Percentiles rank a stretch among this genome's conserved stretches.
phyloP scores from a whole-genome alignment of 1,140 invertebrate species.

The Drosophila bifasciata region DNA sequence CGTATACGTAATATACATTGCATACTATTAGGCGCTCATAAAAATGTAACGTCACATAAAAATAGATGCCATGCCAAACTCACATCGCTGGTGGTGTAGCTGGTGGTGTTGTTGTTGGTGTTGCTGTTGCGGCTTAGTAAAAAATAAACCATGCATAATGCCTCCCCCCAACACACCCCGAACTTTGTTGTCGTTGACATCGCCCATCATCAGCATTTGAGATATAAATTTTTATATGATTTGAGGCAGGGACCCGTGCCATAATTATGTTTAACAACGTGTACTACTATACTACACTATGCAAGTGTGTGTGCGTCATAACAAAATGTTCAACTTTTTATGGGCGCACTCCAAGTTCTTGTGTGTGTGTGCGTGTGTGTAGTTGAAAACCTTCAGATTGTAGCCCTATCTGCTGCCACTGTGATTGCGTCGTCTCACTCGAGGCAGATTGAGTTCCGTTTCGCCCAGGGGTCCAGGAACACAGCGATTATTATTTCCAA shows the following conservation, averaged over 20 bases:
- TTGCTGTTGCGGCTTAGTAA: conserved; percentile 21
- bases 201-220: conserved; percentile 68
- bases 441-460: conserved; percentile 29
- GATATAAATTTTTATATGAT: conserved; percentile 78
- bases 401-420: conserved; percentile 11
- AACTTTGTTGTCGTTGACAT: conserved; percentile 36
- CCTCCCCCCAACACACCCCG: background rate
- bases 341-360: conserved; percentile 32
- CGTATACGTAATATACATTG: conserved; percentile 59
- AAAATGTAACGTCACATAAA: conserved; percentile 76
- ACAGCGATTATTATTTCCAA: conserved; percentile 73
- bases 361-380: conserved; percentile 2
- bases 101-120: background rate
- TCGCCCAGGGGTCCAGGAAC: conserved; percentile 32
- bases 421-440: conserved; percentile 37
- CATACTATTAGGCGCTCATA: conserved; percentile 76
- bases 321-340: conserved; percentile 63
- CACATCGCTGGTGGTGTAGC: conserved; percentile 5
- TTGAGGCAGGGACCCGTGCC: conserved; percentile 38
- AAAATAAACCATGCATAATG: conserved; percentile 61
- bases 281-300: conserved; percentile 8
- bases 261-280: conserved; percentile 47
- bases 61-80: conserved; percentile 66
- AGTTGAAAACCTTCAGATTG: conserved; percentile 18
- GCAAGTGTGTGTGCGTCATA: conserved; percentile 28